Base-by-base conservation (phyloP, 2,113 vertebrate genomes). In the Xenopus borealis region DNA sequence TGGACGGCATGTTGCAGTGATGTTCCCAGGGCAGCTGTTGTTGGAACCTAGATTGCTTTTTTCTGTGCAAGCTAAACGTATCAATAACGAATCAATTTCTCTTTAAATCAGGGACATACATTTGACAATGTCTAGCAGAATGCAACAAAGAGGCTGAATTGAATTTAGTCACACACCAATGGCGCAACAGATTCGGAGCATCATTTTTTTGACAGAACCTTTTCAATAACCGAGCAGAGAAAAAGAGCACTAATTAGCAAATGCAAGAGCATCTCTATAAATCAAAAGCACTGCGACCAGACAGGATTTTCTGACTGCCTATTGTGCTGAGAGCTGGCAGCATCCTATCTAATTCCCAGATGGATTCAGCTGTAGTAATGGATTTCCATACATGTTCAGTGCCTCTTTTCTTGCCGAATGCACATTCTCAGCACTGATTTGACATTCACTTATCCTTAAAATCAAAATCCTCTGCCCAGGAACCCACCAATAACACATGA, bases 291-390 rank as follows among this genome's bases (percentile, higher is more conserved):
- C 53, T 66, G 67, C 83, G 30, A 77, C 46, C 64, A 47, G 65
- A 30, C n/a, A 68, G 66, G 80, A 66, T 79, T 64, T 82, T 78
- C 69, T 78, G 62, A 63, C 71, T 75, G 0, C 10, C 80, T 80
- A 66, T 81, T 78, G 61, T 20, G 13, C 67, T 20, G 18, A 75
- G 79, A 81, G 64, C 62, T 72, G 66, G 45, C 65, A 82, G 72
- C 78, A 72, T 67, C 70, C 82, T 81, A 77, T 27, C 8, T 69
- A 16, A 80, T 83, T 82, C 79, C 78, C 57, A 68, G 69, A 82
- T 76, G 73, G 73, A 46, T 55, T 55, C 66, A 63, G 78, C 59
- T 69, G 63, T 63, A 81, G 80, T 82, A 73, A 20, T 61, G 62
- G 27, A 79, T 73, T 55, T 72, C 45, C 62, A 44, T 66, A 63